Evolutionary conservation across 2,888 invertebrate genomes (phyloP), one percentile per base, ranked within the genome.

Genomic region (Electrophaes corylata): DNA sequence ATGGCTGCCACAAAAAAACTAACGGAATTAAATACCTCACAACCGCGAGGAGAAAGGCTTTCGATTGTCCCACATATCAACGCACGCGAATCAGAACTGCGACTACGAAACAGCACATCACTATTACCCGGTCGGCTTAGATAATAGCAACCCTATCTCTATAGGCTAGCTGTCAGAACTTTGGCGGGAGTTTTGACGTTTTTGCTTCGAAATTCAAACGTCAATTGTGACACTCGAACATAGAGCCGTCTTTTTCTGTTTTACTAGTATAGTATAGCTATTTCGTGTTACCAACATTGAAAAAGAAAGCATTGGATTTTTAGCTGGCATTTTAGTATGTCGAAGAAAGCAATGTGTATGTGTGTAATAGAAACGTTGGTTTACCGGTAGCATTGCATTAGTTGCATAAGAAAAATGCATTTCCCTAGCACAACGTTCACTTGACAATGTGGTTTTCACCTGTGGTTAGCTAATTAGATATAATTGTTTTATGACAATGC

Each of bases 1-100:
- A 88, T 90, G 86, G 85, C 87, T 80, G 83, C 86, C 84, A 86
- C 88, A 84, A 90, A 91, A 90, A 91, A 90, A 90, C 86, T 91
- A 91, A 91, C 91, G 90, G 91, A 85, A 91, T 88, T 89, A 91
- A 91, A 91, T 91, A 84, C 86, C 88, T 87, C 90, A 84, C 88
- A 80, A 78, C 82, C 82, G 75, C 78, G 78, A 81, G 86, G 91
- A 91, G 91, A 91, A 91, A 91, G 91, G 91, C 91, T 91, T 91
- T 91, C 91, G 91, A 88, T 91, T 91, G 91, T 87, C 89, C 91
- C 81, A 91, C 90, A 84, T 91, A 88, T 86, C 84, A 81, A 79
- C 71, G 83, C 89, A 89, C 86, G 90, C 91, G 86, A 88, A 84
- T 81, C 78, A 76, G 62, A 69, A 61, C 50, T 76, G 77, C 83